Percentiles rank a stretch among this genome's conserved stretches.
Evolutionary conservation across 2,888 invertebrate genomes (phyloP).

Genomic region (Dysmachus trigonus): DNA sequence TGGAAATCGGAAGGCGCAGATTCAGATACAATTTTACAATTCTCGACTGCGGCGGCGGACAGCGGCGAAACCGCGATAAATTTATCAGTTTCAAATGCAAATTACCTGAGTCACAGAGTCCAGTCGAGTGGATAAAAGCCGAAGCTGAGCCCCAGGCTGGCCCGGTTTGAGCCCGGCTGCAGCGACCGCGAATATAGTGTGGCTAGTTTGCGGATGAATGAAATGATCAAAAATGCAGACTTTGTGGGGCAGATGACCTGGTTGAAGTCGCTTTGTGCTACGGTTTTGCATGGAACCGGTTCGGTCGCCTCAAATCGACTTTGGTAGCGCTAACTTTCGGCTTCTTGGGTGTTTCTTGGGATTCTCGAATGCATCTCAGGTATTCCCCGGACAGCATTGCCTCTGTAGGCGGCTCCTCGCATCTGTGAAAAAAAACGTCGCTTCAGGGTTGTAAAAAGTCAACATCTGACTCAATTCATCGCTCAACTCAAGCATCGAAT

Average conservation of each 20-base stretch:
- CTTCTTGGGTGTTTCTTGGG: neutral
- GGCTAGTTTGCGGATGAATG: constrained; percentile 22
- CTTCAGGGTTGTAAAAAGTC: no score
- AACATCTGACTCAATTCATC: no score
- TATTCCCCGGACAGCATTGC: neutral
- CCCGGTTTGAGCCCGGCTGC: neutral
- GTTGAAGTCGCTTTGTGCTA: neutral
- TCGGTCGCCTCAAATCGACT: neutral
- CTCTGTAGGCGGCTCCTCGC: neutral
- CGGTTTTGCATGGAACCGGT: neutral
- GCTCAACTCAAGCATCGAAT: no score
- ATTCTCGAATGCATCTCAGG: neutral
- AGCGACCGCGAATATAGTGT: neutral
- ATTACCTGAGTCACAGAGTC: neutral
- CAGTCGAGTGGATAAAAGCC: neutral
- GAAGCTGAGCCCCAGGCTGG: neutral
- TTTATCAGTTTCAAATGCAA: constrained; percentile 19
- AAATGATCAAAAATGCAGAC: constrained; percentile 3
- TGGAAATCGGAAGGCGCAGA: neutral
- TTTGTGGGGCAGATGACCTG: neutral
- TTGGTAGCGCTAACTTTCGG: neutral
- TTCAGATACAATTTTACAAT: no score
- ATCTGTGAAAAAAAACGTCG: neutral
- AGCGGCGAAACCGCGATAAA: neutral
- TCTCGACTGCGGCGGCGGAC: no score